phyloP scores from a whole-genome alignment of 2,113 vertebrate genomes.

The Alethe castanea region DNA sequence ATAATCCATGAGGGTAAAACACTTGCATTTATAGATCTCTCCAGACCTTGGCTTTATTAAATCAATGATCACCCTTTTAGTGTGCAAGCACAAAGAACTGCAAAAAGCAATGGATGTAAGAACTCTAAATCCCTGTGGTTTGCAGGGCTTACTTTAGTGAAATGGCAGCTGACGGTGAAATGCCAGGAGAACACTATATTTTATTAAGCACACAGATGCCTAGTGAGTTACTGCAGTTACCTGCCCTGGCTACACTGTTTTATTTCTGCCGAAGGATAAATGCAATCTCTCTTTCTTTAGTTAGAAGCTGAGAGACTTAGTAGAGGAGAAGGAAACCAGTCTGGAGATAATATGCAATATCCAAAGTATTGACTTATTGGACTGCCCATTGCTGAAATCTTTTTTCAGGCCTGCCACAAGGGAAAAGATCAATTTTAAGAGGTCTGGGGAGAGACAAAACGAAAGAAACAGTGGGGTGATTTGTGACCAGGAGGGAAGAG shows the following conservation, averaged over 20 bases:
- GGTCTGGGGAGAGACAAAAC: not conserved
- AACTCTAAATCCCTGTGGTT: conserved; percentile 1
- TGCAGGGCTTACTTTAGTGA: not conserved
- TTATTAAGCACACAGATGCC: not conserved
- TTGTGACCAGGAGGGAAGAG: not conserved
- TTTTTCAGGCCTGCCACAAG: not conserved
- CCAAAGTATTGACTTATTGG: not conserved
- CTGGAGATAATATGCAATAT: not conserved
- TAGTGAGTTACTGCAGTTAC: not conserved
- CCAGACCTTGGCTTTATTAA: conserved; percentile 43
- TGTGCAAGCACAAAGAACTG: not conserved
- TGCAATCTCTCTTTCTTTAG: not conserved
- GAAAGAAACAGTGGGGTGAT: not conserved
- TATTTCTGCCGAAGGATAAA: not conserved
- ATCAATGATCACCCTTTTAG: conserved; percentile 57
- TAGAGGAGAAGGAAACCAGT: not conserved
- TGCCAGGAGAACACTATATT: not conserved
- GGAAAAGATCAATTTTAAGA: not conserved
- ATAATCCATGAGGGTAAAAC: conserved; percentile 51
- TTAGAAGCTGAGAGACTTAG: not conserved
- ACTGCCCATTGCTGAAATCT: not conserved
- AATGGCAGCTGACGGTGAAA: not conserved
- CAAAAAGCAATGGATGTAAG: not conserved
- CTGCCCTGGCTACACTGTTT: not conserved
- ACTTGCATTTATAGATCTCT: conserved; percentile 54